Base-by-base conservation (phyloP, 2,113 vertebrate genomes). In the Larimichthys crocea region DNA sequence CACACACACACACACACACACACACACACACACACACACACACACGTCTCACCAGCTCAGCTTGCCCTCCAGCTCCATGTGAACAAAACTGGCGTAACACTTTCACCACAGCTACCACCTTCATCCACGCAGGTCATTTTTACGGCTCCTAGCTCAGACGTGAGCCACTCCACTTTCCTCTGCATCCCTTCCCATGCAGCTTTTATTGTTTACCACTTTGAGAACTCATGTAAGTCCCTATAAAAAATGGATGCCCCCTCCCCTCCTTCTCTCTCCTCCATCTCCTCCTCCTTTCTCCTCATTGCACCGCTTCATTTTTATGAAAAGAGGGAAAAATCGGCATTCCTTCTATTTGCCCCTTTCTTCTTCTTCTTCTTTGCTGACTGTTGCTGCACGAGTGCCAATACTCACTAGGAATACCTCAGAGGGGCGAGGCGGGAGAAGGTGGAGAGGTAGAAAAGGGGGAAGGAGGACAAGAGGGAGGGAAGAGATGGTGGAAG, bases 201-300 rank as follows among this genome's bases (percentile, higher is more conserved):
- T 72, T 77, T 77, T 84, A 82, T 88, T 79, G 68, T 81, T 79
- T 80, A 60, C 40, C 69, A 74, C 62, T 83, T 88, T 67, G 61
- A 88, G 59, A 84, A 89, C 74, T 89, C 80, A 68, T 86, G 73
- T 82, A 83, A 89, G 83, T 67, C 74, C 19, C 74, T 42, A 87
- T 91, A 82, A 92, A 88, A 91, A 87, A 89, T 90, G 53, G 64
- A 89, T 82, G 66, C 64, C 64, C 42, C 22, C 49, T 55, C 35
- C 44, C 10, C n/a, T 35, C 29, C 67, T 24, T 66, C 62, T 31
- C 31, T 10, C 40, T 62, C 74, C 48, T 5, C 6, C 35, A 35
- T 35, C 31, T 62, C 4, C 62, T n/a, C 46, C 52, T n/a, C 22
- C 68, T 66, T 10, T 22, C 29, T 44, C 46, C 10, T 29, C 31